Evolutionary conservation across 2,888 invertebrate genomes (phyloP).

Genomic region (Meteorus cinctellus): DNA sequence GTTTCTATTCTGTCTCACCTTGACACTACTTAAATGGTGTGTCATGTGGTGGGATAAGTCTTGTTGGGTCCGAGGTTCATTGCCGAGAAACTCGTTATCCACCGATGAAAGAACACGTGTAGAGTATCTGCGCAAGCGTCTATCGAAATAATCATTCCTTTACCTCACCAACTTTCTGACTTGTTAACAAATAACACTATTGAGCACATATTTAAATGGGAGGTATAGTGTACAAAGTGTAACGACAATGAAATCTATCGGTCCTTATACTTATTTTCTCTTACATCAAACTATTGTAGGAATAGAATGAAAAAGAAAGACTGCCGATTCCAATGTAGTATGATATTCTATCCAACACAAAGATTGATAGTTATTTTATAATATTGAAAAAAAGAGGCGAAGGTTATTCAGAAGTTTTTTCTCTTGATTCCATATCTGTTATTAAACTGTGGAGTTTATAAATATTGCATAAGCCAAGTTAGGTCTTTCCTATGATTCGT

Average conservation of each 20-base stretch:
- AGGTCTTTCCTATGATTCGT: not conserved
- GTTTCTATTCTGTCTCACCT: slow-evolving; percentile 21
- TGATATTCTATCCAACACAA: not conserved
- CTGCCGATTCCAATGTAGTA: not conserved
- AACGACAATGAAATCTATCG: not conserved
- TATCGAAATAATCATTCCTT: not conserved
- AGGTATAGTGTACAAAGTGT: not conserved
- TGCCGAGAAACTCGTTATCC: slow-evolving; percentile 50
- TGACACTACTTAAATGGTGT: slow-evolving; percentile 28
- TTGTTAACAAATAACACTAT: not conserved
- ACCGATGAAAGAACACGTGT: slow-evolving; percentile 33
- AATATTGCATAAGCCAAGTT: not conserved
- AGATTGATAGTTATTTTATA: not conserved
- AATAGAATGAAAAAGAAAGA: not conserved
- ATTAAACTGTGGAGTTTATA: not conserved
- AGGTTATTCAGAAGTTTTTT: not conserved
- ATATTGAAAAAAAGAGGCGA: not conserved
- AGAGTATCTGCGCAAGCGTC: slow-evolving; percentile 24
- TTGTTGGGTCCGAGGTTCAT: slow-evolving; percentile 55
- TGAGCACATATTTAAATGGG: not conserved
- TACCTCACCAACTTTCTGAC: not conserved
- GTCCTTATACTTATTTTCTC: not conserved
- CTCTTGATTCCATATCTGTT: not conserved
- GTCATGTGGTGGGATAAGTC: slow-evolving; percentile 16
- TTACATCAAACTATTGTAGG: not conserved